Evolutionary conservation across 2,797 vertebrate species (phyloP).

Genomic region (Cygnus olor): DNA sequence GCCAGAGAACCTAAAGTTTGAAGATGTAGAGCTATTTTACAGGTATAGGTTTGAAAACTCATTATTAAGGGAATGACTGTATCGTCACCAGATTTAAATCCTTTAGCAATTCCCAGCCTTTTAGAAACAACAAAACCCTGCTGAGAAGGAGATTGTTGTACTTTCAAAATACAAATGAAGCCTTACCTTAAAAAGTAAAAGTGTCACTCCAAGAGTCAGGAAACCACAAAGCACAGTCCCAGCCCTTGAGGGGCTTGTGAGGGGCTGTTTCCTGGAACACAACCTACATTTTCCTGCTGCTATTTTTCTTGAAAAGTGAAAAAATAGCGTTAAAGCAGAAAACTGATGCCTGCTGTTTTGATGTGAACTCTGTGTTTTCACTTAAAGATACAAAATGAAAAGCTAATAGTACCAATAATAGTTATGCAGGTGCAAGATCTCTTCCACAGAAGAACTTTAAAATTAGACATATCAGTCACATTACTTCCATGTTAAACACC

Average conservation of each 20-base stretch:
- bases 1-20: neutral
- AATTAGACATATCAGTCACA: slow-evolving; percentile 4
- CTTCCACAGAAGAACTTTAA: neutral
- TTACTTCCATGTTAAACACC: neutral
- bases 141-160: neutral
- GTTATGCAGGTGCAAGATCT: neutral
- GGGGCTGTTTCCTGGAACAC: slow-evolving; percentile 21
- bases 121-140: neutral
- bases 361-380: neutral
- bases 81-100: neutral
- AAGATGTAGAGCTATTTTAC: neutral
- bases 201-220: neutral
- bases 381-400: neutral
- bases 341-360: neutral
- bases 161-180: slow-evolving; percentile 36
- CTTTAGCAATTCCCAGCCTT: neutral
- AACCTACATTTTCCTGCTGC: neutral
- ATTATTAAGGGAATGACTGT: neutral
- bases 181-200: neutral
- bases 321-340: neutral
- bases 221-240: slow-evolving; percentile 19
- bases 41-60: slow-evolving; percentile 8
- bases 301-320: slow-evolving; percentile 41
- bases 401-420: neutral
- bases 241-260: neutral